Conservation (phyloP, 2,113 vertebrate genomes). For the Aptenodytes patagonicus region DNA sequence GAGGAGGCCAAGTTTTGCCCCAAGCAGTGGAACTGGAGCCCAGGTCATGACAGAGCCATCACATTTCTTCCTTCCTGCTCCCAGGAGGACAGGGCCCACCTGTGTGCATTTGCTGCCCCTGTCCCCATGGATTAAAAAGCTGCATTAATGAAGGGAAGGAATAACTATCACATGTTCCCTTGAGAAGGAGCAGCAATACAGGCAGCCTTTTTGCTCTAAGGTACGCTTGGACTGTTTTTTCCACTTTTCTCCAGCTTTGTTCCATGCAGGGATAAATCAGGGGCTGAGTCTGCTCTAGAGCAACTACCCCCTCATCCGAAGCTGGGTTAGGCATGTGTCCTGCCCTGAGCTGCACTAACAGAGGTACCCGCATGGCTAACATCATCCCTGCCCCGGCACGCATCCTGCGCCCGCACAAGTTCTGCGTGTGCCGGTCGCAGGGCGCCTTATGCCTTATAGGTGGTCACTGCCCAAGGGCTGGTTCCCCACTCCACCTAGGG, state of each 20-base stretch:
- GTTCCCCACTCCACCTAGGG: neutral
- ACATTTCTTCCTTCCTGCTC: neutral
- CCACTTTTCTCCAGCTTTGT: neutral
- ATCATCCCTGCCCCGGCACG: neutral
- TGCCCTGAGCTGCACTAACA: neutral
- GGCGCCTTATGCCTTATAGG: rapidly evolving
- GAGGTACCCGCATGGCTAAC: neutral
- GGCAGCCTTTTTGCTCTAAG: neutral
- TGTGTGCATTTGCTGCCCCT: neutral
- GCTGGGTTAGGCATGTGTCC: neutral
- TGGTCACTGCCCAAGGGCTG: rapidly evolving
- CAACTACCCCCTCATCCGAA: neutral
- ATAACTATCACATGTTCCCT: neutral
- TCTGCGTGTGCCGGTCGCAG: rapidly evolving
- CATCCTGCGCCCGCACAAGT: neutral
- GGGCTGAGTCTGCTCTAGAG: neutral
- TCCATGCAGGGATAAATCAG: neutral
- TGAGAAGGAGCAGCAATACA: neutral
- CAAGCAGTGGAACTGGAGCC: neutral
- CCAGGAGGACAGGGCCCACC: neutral
- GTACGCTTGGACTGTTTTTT: neutral
- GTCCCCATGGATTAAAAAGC: neutral
- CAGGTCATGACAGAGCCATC: neutral
- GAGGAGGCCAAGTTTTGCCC: neutral
- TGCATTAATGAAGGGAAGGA: neutral